A percentile compares a stretch with the other conserved stretches of the same genome.
Evolutionary conservation across 2,113 vertebrate genomes (phyloP).

Genomic region (Oreochromis niloticus): DNA sequence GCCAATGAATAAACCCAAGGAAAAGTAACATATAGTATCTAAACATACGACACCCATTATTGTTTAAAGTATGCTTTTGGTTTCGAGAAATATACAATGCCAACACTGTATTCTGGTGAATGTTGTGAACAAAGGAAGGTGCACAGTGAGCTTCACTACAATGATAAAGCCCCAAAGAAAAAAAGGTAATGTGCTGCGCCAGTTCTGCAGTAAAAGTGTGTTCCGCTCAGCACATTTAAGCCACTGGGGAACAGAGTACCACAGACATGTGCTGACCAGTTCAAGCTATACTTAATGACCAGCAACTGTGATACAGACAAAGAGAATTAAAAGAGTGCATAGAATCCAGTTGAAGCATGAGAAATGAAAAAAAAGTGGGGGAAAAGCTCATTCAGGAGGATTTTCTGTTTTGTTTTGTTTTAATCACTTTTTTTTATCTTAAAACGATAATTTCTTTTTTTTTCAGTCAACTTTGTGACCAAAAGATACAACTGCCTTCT

Average conservation of each 20-base stretch:
- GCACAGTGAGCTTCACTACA: not conserved
- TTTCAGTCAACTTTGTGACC: not conserved
- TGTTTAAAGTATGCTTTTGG: not conserved
- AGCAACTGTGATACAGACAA: not conserved
- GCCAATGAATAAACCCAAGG: not conserved
- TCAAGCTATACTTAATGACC: not conserved
- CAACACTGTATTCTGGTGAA: not conserved
- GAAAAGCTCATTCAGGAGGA: rapidly evolving
- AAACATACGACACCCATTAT: not conserved
- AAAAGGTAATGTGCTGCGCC: not conserved
- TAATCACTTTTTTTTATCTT: not conserved
- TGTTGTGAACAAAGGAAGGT: not conserved
- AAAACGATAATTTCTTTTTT: not conserved
- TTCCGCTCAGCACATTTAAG: not conserved
- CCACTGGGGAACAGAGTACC: not conserved
- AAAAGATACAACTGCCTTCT: not conserved
- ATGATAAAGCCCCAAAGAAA: not conserved
- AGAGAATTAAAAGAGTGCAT: not conserved
- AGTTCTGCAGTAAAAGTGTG: not conserved
- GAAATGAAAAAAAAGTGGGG: not conserved
- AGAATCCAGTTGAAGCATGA: not conserved
- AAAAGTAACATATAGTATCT: not conserved
- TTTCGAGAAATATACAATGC: rapidly evolving
- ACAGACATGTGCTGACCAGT: not conserved
- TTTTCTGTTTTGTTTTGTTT: not conserved